Percentiles rank a stretch among this genome's conserved stretches.
phyloP scores from a whole-genome alignment of 2,113 vertebrate species.

The Sinocyclocheilus rhinocerous region DNA sequence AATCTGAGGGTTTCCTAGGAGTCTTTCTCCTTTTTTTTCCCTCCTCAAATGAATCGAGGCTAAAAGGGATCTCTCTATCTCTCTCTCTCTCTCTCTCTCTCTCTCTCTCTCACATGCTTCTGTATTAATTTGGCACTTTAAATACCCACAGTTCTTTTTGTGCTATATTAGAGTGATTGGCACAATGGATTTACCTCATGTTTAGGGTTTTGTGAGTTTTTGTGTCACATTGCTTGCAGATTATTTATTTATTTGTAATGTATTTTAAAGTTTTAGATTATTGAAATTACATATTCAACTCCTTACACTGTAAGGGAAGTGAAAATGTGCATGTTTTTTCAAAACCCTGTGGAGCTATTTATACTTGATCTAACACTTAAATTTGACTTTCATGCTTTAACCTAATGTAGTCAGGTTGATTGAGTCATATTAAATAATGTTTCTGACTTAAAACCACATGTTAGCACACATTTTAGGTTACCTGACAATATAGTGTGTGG shows the following conservation, averaged over 20 bases:
- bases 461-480: background rate
- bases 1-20: conserved; percentile 33
- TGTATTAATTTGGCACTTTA: conserved; percentile 28
- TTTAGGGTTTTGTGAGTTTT: background rate
- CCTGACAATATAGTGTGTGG: background rate
- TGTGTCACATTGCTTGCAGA: background rate
- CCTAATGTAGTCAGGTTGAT: background rate
- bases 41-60: conserved; percentile 39
- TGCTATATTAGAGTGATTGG: background rate
- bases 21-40: background rate
- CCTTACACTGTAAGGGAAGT: background rate
- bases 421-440: too few species aligned
- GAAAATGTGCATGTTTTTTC: background rate
- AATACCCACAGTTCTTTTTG: conserved; percentile 6
- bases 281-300: background rate
- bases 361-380: background rate
- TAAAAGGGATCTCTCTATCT: conserved; percentile 14
- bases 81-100: conserved; percentile 13
- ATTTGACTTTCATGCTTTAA: background rate
- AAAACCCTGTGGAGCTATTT: background rate
- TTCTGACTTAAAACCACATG: too few species aligned
- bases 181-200: background rate
- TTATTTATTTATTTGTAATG: background rate
- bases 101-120: background rate
- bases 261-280: background rate